phyloP scores from a whole-genome alignment of 35 echinoderm and acorn worm species.

The Apostichopus japonicus region DNA sequence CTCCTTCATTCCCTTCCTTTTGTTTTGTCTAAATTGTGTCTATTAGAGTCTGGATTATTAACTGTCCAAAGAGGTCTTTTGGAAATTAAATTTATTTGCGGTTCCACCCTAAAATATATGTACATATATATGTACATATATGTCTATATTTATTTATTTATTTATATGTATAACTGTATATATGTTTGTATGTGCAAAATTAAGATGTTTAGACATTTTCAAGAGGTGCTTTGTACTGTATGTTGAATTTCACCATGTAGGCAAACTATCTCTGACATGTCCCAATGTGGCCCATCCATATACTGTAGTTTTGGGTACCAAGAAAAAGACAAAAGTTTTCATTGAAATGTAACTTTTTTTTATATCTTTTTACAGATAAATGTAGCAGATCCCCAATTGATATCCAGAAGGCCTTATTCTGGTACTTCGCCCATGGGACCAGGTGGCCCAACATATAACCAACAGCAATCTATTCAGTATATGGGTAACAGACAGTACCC shows the following conservation, averaged over 20 bases:
- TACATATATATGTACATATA: too few species aligned
- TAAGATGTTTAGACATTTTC: too few species aligned
- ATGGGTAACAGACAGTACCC: conserved; percentile 39
- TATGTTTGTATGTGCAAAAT: too few species aligned
- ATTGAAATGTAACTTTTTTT: background rate
- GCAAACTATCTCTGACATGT: background rate
- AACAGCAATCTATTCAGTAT: conserved; percentile 47
- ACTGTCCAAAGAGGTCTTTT: too few species aligned
- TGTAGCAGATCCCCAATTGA: conserved; percentile 30
- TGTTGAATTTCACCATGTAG: background rate
- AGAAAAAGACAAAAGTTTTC: background rate
- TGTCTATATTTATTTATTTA: too few species aligned
- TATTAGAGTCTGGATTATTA: too few species aligned
- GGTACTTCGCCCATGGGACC: conserved; percentile 7
- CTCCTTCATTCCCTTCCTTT: too few species aligned
- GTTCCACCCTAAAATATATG: too few species aligned
- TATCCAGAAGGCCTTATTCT: conserved; percentile 37
- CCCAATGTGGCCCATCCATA: background rate
- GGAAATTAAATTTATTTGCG: too few species aligned
- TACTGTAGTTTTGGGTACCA: background rate
- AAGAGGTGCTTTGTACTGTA: background rate
- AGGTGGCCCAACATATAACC: conserved; percentile 9
- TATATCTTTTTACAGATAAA: conserved; percentile 23
- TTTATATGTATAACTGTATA: too few species aligned
- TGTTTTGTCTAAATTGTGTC: too few species aligned